phyloP scores from a whole-genome alignment of 2,797 vertebrate genomes.

The Vultur gryphus region DNA sequence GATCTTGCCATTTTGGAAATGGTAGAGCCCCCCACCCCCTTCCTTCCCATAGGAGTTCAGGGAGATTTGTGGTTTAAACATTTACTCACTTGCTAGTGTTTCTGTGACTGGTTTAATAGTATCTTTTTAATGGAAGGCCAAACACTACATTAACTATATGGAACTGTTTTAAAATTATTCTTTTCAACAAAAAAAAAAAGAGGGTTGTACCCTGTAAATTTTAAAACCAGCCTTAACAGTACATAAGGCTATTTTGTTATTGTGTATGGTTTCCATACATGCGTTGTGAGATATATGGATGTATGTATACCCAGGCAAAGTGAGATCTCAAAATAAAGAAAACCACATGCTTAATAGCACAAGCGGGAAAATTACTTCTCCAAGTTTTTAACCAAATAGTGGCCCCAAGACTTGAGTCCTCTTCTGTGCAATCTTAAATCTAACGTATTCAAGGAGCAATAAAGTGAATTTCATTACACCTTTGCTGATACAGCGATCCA shows the following conservation, averaged over 20 bases:
- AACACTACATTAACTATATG: conserved; percentile 67
- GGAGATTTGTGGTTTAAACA: conserved; percentile 64
- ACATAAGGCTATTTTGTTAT: conserved; percentile 55
- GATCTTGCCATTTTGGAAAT: conserved; percentile 63
- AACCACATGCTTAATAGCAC: conserved; percentile 71
- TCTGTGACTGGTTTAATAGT: conserved; percentile 60
- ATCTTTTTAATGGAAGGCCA: conserved; percentile 69
- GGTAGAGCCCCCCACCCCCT: conserved; percentile 11
- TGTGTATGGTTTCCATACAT: conserved; percentile 66
- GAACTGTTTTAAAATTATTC: conserved; percentile 58
- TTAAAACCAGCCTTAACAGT: conserved; percentile 60
- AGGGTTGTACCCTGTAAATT: conserved; percentile 66
- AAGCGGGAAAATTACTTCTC: conserved; percentile 56
- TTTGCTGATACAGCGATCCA: conserved; percentile 5
- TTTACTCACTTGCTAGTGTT: conserved; percentile 59
- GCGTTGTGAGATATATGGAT: conserved; percentile 59
- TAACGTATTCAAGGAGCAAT: conserved; percentile 34
- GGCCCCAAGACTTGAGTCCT: conserved; percentile 14
- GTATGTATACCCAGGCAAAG: conserved; percentile 30
- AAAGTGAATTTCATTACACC: conserved; percentile 64
- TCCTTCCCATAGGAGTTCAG: conserved; percentile 48
- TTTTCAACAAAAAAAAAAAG: conserved; percentile 36
- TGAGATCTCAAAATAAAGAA: conserved; percentile 67
- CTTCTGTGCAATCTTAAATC: not conserved
- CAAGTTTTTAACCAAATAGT: conserved; percentile 61